Conservation (phyloP, 2,888 invertebrate species). For the Ceriagrion tenellum region DNA sequence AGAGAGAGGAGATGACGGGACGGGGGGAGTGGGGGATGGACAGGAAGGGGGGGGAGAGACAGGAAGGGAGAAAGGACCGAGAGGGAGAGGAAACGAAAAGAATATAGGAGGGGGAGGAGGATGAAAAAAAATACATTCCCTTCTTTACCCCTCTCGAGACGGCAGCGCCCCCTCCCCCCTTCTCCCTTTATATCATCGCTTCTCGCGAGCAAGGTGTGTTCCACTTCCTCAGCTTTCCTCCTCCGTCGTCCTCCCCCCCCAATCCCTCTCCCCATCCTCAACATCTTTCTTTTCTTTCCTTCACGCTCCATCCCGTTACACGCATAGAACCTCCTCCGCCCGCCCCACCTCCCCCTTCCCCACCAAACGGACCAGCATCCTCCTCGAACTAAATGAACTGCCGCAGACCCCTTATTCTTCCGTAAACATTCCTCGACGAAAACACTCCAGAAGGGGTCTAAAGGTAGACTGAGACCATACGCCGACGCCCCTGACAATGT, state of each 20-base stretch:
- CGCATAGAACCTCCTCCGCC: conserved; percentile 41
- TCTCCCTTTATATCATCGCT: conserved; percentile 58
- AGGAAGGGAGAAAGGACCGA: too few species aligned
- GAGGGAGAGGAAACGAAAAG: neutral
- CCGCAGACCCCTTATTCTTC: conserved; percentile 53
- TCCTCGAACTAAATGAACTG: conserved; percentile 50
- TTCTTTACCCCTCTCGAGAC: neutral
- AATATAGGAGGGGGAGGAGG: neutral
- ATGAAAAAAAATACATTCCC: neutral
- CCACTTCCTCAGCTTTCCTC: neutral
- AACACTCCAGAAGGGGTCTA: neutral
- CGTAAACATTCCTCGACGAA: conserved; percentile 60
- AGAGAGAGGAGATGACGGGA: too few species aligned
- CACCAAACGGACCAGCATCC: neutral
- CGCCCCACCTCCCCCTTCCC: neutral
- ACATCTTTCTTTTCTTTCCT: neutral
- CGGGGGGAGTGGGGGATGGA: too few species aligned
- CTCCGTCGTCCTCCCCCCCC: neutral
- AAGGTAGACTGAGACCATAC: neutral
- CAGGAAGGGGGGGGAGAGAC: too few species aligned
- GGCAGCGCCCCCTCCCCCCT: neutral
- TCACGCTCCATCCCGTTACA: neutral
- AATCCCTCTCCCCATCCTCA: neutral
- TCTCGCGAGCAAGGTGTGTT: conserved; percentile 42
- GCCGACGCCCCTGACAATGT: neutral